These are phyloP conservation scores for Mythimna pallens DNA, from an alignment of 2,888 invertebrate species.

Conservation along the genomic window DNA sequence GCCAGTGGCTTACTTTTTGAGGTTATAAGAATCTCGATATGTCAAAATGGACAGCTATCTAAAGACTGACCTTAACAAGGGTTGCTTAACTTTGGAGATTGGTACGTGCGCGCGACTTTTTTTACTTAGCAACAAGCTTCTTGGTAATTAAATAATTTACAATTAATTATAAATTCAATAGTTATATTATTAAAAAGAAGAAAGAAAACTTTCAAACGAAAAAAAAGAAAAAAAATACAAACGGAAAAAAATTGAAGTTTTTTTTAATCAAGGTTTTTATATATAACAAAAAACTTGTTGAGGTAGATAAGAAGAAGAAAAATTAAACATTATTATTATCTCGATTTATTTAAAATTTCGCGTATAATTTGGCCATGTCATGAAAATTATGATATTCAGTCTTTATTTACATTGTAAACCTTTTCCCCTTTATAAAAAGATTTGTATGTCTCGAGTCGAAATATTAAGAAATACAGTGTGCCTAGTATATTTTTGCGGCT, in stretches of 20 bases:
- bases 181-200: background rate
- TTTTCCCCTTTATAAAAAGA: conserved; percentile 30
- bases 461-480: conserved; percentile 16
- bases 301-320: conserved; percentile 42
- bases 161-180: background rate
- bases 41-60: too few species aligned
- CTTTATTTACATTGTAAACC: conserved; percentile 62
- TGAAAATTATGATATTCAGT: conserved; percentile 63
- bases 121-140: too few species aligned
- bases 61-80: too few species aligned
- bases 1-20: too few species aligned
- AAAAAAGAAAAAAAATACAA: background rate
- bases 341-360: conserved; percentile 41
- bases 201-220: background rate
- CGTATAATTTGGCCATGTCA: conserved; percentile 62
- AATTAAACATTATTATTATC: conserved; percentile 17
- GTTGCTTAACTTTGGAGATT: too few species aligned
- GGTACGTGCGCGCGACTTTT: too few species aligned
- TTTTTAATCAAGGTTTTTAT: background rate
- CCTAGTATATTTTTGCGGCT: conserved; percentile 9
- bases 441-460: conserved; percentile 36
- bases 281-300: conserved; percentile 6
- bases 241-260: background rate
- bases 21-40: too few species aligned
- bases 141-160: background rate